These are phyloP conservation scores for Pelvicachromis taeniatus DNA, from an alignment of 2,113 vertebrate genomes.

Conservation along the genomic window DNA sequence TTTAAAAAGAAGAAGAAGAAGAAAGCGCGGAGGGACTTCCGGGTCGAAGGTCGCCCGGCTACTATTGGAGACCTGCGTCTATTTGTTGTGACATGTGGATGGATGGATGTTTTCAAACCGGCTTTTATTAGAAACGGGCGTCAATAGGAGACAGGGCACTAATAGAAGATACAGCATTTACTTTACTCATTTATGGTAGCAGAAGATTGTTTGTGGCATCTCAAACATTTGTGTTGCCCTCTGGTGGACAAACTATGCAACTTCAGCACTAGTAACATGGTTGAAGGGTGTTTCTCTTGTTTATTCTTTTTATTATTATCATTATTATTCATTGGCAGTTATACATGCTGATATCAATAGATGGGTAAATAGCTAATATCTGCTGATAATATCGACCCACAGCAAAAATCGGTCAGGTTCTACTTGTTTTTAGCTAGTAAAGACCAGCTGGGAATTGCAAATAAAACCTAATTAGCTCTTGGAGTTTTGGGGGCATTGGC, in stretches of 20 bases:
- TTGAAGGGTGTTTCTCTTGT: neutral
- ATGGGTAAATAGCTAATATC: neutral
- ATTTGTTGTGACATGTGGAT: too few species aligned
- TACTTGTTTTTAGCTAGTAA: neutral
- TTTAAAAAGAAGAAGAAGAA: too few species aligned
- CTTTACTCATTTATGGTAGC: neutral
- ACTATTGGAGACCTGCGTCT: too few species aligned
- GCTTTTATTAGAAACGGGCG: too few species aligned
- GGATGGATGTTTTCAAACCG: too few species aligned
- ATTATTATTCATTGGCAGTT: neutral
- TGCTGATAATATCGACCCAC: neutral
- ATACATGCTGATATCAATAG: neutral
- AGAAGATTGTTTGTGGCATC: neutral
- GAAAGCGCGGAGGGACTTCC: too few species aligned
- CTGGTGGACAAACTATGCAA: neutral
- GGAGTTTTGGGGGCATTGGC: neutral
- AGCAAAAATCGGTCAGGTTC: accelerated
- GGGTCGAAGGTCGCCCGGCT: too few species aligned
- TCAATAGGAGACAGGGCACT: too few species aligned
- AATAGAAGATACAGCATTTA: too few species aligned
- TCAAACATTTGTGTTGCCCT: neutral
- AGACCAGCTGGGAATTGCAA: neutral
- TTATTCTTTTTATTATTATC: accelerated
- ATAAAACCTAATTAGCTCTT: neutral
- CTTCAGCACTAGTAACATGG: accelerated